Base-by-base conservation (phyloP, 2,888 invertebrate species). In the Epicampocera succincta region DNA sequence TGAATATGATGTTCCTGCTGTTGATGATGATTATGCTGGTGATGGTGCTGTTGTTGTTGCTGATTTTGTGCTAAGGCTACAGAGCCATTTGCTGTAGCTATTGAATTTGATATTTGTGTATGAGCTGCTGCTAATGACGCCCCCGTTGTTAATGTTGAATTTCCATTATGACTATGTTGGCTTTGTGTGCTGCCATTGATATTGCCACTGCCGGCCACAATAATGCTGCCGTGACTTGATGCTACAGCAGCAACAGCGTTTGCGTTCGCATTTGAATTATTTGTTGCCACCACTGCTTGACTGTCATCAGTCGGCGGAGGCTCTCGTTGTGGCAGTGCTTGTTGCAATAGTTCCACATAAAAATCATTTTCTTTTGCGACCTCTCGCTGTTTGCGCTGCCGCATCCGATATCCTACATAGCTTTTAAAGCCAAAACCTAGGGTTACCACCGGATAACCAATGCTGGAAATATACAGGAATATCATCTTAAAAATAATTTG, bases 341-440 rank as follows among this genome's bases (percentile, higher is more conserved):
- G 96, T 88, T 96, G 95, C 92, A 98, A 93, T 87, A 98, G 93
- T 92, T 97, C 96, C 93, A 96, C 94, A 91, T 98, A 98, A 92
- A 98, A 97, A 92, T 97, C 96, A 92, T 98, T 98, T 92, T 97
- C 97, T 91, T 96, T 96, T 84, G 97, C 95, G 86, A 99, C 98
- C 90, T 97, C 97, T 88, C 95, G 94, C 92, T 98, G 98, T 90
- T 96, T 95, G 85, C 97, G 94, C 93, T 96, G 94, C 89, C 97
- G 93, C 93, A 98, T 95, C 92, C 97, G 94, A 91, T 96, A 96
- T 86, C 96, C 96, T 84, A 98, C 94, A 90, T 97, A 97, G 90
- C 96, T 96, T 93, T 98, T 98, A 88, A 98, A 96, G 87, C 97
- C 97, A 92, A 98, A 98, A 86, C 99, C 98, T 90, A 99, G 93